Evolutionary conservation across 2,797 vertebrate genomes (phyloP), one percentile per base, ranked within the genome.

Genomic region (Eulemur coronatus): DNA sequence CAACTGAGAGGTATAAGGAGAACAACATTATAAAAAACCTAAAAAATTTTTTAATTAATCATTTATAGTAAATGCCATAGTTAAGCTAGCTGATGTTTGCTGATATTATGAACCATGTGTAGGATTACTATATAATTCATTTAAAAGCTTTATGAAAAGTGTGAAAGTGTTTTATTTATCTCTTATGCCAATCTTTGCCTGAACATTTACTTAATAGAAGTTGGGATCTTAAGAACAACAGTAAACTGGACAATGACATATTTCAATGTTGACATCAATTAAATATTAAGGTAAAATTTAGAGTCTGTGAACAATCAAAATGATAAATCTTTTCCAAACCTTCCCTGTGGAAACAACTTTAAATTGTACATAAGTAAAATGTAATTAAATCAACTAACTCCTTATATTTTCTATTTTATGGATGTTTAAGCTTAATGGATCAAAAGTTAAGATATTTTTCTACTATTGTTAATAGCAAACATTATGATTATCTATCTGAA

Each of bases 81-180:
- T 98, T 98, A 98, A 98, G 95, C 97, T 97, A 97, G 85, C 94
- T 97, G 93, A 97, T 98, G 95, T 98, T 99, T 98, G 98, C 93
- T 97, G 97, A 98, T 98, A 98, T 95, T 97, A 97, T 97, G 95
- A 98, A 97, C 97, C 96, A 97, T 98, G 72, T 89, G 94, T n/a
- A 67, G 95, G 97, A 98, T 98, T 98, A 98, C 46, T 97, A 97
- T 88, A 97, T 86, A 97, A 98, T 97, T 98, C 95, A 97, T 94
- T 97, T 92, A 95, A 98, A 98, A 97, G 92, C 96, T 97, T 97
- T 96, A 98, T 63, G 91, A 97, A 98, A 98, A 97, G 86, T 80
- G 50, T 78, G 93, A 80, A 91, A 98, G 97, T 98, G 95, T 98
- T 98, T 96, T 75, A 97, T 85, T 98, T 98, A 98, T 98, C 97